Base-by-base conservation (phyloP, 2,113 vertebrate genomes). In the Lichenostomus cassidix region DNA sequence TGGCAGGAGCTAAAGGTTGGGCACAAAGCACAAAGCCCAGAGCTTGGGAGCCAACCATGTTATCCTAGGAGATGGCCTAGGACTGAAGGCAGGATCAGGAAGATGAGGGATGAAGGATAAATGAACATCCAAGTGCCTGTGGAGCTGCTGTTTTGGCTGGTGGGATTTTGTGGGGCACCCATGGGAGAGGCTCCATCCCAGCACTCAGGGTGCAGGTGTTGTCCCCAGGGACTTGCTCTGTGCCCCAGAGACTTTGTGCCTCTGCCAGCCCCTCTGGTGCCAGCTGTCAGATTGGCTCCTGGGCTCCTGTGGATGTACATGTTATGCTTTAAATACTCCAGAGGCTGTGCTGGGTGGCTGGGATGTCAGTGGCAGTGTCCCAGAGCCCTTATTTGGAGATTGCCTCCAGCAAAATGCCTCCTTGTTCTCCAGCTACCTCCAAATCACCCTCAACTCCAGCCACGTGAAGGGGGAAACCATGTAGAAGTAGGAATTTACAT, bases 381-480 rank as follows among this genome's bases (percentile, higher is more conserved):
- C 77, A 39, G 65, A 0, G 0, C 15, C 42, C 18, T 47, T 53
- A 6, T 15, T 42, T 31, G 3, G 69, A 70, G 47, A 12, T 2
- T n/a, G 23, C 8, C 64, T 50, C 50, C 25, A 65, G 39, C 27
- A 74, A 75, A 31, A 6, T 28, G 11, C 42, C 10, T 47, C 14
- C 37, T 53, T 69, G 23, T 70, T 65, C 69, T 76, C 65, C 46
- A 73, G 37, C 39, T 37, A 3, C 67, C 23, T 53, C 49, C 77
- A 63, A 16, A n/a, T 31, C 44, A 53, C 16, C 58, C 41, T 52
- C 35, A 76, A 0, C 31, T 55, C 89, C 37, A 68, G 65, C 21
- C 41, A 14, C 2, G 1, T 4, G 6, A 22, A 78, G 27, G 12
- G 47, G 69, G 20, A 80, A 24, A 31, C 37, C 24, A 44, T 6